Base-by-base conservation (phyloP, 2,888 invertebrate species). In the Falcaria lacertinaria region DNA sequence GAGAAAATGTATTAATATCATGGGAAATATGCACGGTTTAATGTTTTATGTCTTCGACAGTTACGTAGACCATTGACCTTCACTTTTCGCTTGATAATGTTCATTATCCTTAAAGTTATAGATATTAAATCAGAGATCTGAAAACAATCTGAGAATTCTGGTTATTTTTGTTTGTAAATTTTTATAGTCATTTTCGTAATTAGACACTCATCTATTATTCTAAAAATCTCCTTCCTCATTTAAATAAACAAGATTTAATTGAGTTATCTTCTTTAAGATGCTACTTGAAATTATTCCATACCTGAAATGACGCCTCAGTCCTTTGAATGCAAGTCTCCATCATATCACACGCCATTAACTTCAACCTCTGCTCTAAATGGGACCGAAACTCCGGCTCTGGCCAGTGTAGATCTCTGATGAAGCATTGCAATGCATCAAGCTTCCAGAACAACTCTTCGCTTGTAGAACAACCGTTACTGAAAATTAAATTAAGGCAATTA, bases 381-480 rank as follows among this genome's bases (percentile, higher is more conserved):
- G 96, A 95, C 0, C 98, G 93, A 86, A 99, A 99, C 74, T 99
- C 98, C 7, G 96, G 96, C 78, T 99, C 99, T 0, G 99, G 99
- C 99, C 99, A 99, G 80, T 99, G 98, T 35, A 99, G 91, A 71
- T 99, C 99, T 43, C 97, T 92, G 69, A 99, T 99, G 84, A 99
- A 99, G 41, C 97, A 97, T 81, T 99, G 99, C 52, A 99, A 91
- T 1, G 99, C 99, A 76, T 99, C 99, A 71, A 99, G 86, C 86
- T 99, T 99, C 99, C 99, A 99, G 83, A 99, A 97, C 57, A 99
- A 91, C 83, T 99, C 99, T 75, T 99, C 99, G 6, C 99, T 99
- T 15, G 99, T 99, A 4, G 97, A 96, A 87, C 99, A 99, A 5
- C 99, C 99, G 82, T 98, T 97, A 41, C 96, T 96, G 69, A 15